These are phyloP conservation scores for Agriotes lineatus DNA, from an alignment of 2,888 invertebrate genomes.

Conservation along the genomic window DNA sequence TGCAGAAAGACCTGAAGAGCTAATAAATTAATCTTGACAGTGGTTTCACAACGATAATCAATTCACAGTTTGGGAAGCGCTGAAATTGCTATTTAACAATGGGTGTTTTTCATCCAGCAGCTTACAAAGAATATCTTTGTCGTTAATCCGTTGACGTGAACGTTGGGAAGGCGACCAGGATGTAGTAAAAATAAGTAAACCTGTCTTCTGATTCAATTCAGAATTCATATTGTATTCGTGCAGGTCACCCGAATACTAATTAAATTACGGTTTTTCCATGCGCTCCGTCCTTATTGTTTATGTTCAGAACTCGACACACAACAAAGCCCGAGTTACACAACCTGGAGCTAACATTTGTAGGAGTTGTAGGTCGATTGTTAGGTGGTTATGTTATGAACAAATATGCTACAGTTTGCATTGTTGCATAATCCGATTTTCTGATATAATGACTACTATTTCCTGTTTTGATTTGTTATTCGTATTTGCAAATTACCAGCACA, in stretches of 20 bases:
- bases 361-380: too few relatives aligned
- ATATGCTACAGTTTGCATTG: too few relatives aligned
- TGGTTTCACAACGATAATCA: too few relatives aligned
- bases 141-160: slow-evolving; percentile 7
- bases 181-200: slow-evolving; percentile 21
- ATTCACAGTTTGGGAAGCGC: too few relatives aligned
- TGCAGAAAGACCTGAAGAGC: too few relatives aligned
- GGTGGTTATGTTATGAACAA: too few relatives aligned
- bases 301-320: neutral
- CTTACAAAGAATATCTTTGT: slow-evolving; percentile 3
- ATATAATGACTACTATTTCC: too few relatives aligned
- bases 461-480: too few relatives aligned
- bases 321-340: neutral
- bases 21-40: too few relatives aligned
- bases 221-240: slow-evolving; percentile 25
- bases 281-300: slow-evolving; percentile 4
- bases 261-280: slow-evolving; percentile 19
- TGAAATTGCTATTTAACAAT: too few relatives aligned
- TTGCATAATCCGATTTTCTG: too few relatives aligned
- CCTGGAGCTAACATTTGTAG: neutral
- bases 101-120: neutral
- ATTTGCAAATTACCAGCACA: too few relatives aligned
- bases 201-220: slow-evolving; percentile 17
- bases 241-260: slow-evolving; percentile 23
- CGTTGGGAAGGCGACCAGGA: slow-evolving; percentile 7